phyloP scores from a whole-genome alignment of 2,797 vertebrate species.

The Sphenopsis melanotis region DNA sequence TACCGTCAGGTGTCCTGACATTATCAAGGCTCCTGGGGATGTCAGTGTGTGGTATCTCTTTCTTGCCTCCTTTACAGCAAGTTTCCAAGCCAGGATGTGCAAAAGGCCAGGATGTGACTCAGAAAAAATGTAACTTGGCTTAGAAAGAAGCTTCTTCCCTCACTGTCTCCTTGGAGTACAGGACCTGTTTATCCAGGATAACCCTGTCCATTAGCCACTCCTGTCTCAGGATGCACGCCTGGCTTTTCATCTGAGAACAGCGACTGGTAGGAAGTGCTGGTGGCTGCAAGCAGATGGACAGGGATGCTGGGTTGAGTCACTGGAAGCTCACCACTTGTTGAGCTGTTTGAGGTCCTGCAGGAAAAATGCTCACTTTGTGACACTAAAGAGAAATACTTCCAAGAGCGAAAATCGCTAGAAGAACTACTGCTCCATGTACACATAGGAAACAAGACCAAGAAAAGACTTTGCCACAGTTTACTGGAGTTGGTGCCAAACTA shows the following conservation, averaged over 20 bases:
- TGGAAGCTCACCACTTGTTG: not conserved
- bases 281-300: not conserved
- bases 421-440: not conserved
- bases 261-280: not conserved
- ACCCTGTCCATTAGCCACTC: not conserved
- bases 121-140: not conserved
- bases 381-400: not conserved
- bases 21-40: not conserved
- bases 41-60: not conserved
- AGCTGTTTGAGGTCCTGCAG: conserved; percentile 42
- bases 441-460: not conserved
- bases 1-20: not conserved
- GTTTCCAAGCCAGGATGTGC: not conserved
- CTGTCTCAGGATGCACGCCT: not conserved
- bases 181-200: not conserved
- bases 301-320: not conserved
- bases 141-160: not conserved
- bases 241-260: not conserved
- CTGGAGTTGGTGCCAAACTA: not conserved
- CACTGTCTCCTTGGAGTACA: not conserved
- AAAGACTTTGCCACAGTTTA: not conserved
- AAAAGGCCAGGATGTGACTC: not conserved
- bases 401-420: not conserved
- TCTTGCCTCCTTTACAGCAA: not conserved
- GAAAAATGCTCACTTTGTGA: conserved; percentile 23